phyloP scores from a whole-genome alignment of 2,797 vertebrate species.

The Acomys russatus region DNA sequence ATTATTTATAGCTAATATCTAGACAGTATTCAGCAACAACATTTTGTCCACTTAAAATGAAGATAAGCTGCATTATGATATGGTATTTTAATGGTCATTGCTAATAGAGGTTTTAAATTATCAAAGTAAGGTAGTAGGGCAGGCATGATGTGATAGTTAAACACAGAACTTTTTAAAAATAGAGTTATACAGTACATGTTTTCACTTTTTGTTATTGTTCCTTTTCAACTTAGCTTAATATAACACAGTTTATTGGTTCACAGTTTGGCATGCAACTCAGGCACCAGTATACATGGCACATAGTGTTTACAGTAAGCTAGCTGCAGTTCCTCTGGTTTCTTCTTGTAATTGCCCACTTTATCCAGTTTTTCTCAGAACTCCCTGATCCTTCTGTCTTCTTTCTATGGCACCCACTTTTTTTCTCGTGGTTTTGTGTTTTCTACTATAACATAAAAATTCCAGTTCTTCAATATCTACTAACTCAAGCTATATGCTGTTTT shows the following conservation, averaged over 20 bases:
- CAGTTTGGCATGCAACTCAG: background rate
- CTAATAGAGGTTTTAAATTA: conserved; percentile 4
- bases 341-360: background rate
- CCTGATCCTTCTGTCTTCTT: background rate
- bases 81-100: background rate
- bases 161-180: conserved; percentile 73
- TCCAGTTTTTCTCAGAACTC: background rate
- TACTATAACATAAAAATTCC: background rate
- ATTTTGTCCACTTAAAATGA: conserved; percentile 23
- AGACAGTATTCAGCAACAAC: background rate
- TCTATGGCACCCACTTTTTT: background rate
- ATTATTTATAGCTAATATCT: background rate
- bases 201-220: background rate
- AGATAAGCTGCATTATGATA: background rate
- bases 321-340: too few species aligned
- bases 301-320: too few species aligned
- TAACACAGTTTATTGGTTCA: background rate
- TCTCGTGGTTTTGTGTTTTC: background rate
- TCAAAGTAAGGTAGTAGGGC: conserved; percentile 7
- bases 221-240: conserved; percentile 18
- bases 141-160: conserved; percentile 82
- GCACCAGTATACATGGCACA: too few species aligned
- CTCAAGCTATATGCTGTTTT: background rate
- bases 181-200: conserved; percentile 17
- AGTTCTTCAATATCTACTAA: background rate